Conservation (phyloP, 2,113 vertebrate genomes). For the Mastomys natalensis region DNA sequence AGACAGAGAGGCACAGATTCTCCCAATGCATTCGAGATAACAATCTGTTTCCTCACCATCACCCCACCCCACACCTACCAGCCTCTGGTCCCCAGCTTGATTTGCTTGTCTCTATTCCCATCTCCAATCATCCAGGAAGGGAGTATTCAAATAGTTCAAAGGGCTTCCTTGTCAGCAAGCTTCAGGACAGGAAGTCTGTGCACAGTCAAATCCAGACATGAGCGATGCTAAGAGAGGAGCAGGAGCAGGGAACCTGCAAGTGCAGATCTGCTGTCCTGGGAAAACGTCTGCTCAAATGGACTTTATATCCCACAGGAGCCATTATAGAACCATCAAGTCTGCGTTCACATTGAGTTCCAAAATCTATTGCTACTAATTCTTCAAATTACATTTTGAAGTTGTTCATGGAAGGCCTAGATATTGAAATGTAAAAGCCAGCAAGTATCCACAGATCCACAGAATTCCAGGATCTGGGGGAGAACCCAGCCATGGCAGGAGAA, state of each 20-base stretch:
- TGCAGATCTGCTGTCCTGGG: neutral
- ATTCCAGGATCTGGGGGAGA: neutral
- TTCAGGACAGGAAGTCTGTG: neutral
- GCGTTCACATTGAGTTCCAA: neutral
- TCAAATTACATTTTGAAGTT: conserved; percentile 49
- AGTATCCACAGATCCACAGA: neutral
- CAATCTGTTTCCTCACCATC: rapidly evolving
- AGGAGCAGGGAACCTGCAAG: neutral
- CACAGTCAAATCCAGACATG: neutral
- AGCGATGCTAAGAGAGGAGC: neutral
- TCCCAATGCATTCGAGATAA: neutral
- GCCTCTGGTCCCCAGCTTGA: neutral
- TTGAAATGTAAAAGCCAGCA: neutral
- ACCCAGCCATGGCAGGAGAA: neutral
- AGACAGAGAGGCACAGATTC: rapidly evolving
- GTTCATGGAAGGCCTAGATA: conserved; percentile 23
- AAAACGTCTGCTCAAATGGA: neutral
- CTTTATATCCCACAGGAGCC: neutral
- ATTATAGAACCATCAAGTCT: neutral
- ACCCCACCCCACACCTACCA: neutral
- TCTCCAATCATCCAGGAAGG: neutral
- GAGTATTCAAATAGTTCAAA: neutral
- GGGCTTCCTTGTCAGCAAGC: neutral
- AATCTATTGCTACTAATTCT: neutral
- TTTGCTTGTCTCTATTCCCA: rapidly evolving